These are phyloP conservation scores for Phalacrocorax brasilianus DNA, from an alignment of 2,113 vertebrate genomes.

Conservation along the genomic window DNA sequence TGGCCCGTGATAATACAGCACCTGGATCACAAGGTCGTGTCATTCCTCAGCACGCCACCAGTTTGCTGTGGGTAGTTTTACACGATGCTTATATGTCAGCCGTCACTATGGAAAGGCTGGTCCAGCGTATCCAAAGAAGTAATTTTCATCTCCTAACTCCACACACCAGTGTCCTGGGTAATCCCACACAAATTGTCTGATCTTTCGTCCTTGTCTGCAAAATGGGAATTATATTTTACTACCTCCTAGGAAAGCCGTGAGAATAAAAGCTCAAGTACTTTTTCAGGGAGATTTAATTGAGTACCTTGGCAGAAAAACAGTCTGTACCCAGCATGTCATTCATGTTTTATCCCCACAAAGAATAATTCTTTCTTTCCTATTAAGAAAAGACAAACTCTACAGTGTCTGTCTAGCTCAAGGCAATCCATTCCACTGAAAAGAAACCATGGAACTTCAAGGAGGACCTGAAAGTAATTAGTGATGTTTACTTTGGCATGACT, in stretches of 20 bases:
- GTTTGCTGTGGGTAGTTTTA: background rate
- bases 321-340: background rate
- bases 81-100: background rate
- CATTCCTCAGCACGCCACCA: background rate
- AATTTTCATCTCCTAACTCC: background rate
- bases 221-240: background rate
- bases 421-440: background rate
- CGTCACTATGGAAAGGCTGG: background rate
- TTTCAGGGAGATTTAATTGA: background rate
- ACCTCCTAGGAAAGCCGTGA: background rate
- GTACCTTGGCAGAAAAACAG: background rate
- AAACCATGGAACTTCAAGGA: background rate
- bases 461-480: background rate
- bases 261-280: background rate
- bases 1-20: accelerated
- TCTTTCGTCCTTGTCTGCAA: background rate
- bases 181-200: no score
- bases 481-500: background rate
- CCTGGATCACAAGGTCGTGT: background rate
- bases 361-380: background rate
- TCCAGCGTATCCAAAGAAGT: accelerated
- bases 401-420: background rate
- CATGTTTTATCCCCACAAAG: background rate
- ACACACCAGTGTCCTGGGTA: background rate
- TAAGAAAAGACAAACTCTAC: background rate